Evolutionary conservation across 2,888 invertebrate genomes (phyloP).

Genomic region (Iphiclides podalirius): DNA sequence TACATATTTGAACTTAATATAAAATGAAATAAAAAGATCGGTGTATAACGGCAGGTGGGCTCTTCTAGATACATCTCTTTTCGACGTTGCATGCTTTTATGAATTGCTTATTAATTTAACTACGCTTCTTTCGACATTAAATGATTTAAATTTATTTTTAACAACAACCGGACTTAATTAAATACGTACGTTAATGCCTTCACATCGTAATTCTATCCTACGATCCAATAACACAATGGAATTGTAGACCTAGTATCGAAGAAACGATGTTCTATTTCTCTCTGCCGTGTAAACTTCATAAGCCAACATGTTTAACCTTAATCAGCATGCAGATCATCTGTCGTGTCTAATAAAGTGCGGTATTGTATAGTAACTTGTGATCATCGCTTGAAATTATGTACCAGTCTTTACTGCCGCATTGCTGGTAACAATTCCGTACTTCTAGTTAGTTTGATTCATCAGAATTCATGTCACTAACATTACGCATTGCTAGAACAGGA

Average conservation of each 20-base stretch:
- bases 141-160: too few relatives aligned
- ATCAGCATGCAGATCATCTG: neutral
- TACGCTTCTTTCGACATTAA: too few relatives aligned
- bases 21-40: too few relatives aligned
- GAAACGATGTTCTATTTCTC: too few relatives aligned
- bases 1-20: too few relatives aligned
- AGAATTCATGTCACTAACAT: neutral
- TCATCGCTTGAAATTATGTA: neutral
- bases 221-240: constrained; percentile 8
- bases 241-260: neutral
- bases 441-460: neutral
- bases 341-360: neutral
- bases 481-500: neutral
- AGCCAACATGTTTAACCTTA: neutral
- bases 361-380: neutral
- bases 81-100: too few relatives aligned
- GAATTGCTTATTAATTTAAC: too few relatives aligned
- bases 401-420: neutral
- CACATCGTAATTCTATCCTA: constrained; percentile 16
- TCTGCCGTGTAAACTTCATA: neutral
- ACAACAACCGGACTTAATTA: neutral
- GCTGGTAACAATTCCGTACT: neutral
- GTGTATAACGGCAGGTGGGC: too few relatives aligned
- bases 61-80: too few relatives aligned
- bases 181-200: constrained; percentile 10